phyloP scores from a whole-genome alignment of 2,888 invertebrate genomes.

The Salticus scenicus region DNA sequence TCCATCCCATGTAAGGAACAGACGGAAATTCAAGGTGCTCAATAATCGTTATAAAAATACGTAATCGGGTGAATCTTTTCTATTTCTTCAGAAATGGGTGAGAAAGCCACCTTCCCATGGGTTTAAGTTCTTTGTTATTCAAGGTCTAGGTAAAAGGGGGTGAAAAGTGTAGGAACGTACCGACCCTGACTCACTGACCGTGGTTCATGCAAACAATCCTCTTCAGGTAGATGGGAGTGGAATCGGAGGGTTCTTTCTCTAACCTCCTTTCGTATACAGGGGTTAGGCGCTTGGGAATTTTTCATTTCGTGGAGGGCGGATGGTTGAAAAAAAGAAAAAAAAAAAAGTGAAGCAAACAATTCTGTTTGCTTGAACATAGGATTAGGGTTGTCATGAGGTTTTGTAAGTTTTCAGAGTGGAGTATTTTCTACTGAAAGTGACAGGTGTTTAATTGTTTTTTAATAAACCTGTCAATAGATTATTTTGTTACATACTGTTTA shows the following conservation, averaged over 20 bases:
- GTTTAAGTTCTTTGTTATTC: constrained; percentile 31
- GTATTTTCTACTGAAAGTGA: too few relatives aligned
- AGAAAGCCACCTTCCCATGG: constrained; percentile 31
- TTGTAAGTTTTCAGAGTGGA: too few relatives aligned
- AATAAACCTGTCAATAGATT: too few relatives aligned
- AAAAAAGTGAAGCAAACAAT: constrained; percentile 47
- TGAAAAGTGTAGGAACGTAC: background rate
- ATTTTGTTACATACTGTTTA: too few relatives aligned
- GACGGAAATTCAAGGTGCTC: constrained; percentile 15
- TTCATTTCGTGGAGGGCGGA: constrained; percentile 32
- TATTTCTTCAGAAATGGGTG: constrained; percentile 34
- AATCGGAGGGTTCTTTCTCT: background rate
- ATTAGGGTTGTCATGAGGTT: too few relatives aligned
- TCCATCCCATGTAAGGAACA: background rate
- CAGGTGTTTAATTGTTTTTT: too few relatives aligned
- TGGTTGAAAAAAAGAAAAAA: constrained; percentile 26
- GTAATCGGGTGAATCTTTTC: constrained; percentile 26
- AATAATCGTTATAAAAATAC: constrained; percentile 53
- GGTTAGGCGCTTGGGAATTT: constrained; percentile 46
- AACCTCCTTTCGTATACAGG: constrained; percentile 8
- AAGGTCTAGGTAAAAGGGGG: constrained; percentile 38
- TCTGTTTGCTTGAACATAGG: constrained; percentile 20
- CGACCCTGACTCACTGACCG: constrained; percentile 64
- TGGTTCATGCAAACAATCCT: constrained; percentile 39
- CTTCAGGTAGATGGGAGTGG: background rate